A percentile compares a stretch with the other conserved stretches of the same genome.
Conservation (phyloP, 2,888 invertebrate species). For the Lepidocyrtoides sp. region DNA sequence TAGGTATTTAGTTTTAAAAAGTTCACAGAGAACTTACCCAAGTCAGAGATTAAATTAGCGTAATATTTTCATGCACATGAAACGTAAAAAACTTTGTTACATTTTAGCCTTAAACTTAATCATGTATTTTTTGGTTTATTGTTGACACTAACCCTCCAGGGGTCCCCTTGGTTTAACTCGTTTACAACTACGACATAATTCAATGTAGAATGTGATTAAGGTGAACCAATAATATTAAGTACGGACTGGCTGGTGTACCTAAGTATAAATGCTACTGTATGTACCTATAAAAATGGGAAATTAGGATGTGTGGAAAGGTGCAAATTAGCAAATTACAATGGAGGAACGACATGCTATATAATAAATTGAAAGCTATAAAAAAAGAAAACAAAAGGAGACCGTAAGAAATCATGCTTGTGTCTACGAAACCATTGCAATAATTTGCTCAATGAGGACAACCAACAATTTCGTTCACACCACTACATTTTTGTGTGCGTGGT, state of each 20-base stretch:
- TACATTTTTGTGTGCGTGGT: neutral
- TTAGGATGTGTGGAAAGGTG: conserved; percentile 67
- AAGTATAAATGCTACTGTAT: neutral
- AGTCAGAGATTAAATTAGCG: conserved; percentile 4
- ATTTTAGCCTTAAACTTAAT: conserved; percentile 9
- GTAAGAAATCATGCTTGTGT: conserved; percentile 52
- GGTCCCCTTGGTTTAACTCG: conserved; percentile 60
- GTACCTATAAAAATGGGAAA: conserved; percentile 14
- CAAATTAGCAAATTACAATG: conserved; percentile 68
- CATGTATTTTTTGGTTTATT: conserved; percentile 41
- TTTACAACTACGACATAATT: neutral
- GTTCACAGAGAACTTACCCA: conserved; percentile 5
- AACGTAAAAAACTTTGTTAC: neutral
- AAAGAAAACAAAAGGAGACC: conserved; percentile 22
- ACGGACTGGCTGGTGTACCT: neutral
- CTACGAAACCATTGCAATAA: conserved; percentile 56
- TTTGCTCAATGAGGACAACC: conserved; percentile 72
- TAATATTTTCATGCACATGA: conserved; percentile 35
- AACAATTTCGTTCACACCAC: conserved; percentile 20
- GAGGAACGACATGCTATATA: conserved; percentile 45
- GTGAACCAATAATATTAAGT: conserved; percentile 29
- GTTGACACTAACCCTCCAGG: conserved; percentile 73
- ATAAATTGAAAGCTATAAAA: conserved; percentile 49
- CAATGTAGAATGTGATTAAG: conserved; percentile 26
- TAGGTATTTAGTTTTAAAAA: neutral